Evolutionary conservation across 2,888 invertebrate genomes (phyloP).

Genomic region (Plagodis dolabraria): DNA sequence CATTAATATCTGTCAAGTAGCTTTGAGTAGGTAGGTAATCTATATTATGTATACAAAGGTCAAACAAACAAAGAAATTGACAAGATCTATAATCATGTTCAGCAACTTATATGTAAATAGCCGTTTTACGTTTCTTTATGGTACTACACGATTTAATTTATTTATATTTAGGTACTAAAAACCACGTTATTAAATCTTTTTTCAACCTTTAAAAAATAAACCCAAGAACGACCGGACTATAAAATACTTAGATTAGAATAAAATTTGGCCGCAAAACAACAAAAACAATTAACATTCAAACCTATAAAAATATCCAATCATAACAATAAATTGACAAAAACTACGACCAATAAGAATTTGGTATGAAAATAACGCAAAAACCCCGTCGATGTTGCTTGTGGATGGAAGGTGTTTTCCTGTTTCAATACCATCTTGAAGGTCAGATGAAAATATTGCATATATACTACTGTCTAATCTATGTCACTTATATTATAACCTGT

Average conservation of each 20-base stretch:
- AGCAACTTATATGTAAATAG: no score
- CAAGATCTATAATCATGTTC: no score
- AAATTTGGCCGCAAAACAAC: background rate
- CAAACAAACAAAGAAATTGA: no score
- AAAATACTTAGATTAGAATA: background rate
- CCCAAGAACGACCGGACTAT: background rate
- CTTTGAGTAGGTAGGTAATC: no score
- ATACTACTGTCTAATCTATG: background rate
- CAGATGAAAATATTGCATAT: background rate
- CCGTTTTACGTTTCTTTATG: no score
- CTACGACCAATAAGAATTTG: background rate
- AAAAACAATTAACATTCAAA: background rate
- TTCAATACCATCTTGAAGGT: slow-evolving; percentile 27
- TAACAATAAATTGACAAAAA: slow-evolving; percentile 18
- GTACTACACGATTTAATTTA: no score
- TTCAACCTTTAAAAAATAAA: background rate
- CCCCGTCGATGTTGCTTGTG: background rate
- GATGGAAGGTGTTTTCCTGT: slow-evolving; percentile 8
- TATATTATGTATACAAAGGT: no score
- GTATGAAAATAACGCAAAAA: slow-evolving; percentile 8
- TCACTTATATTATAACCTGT: background rate
- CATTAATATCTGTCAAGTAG: no score
- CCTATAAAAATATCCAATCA: slow-evolving; percentile 8
- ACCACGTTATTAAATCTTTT: background rate
- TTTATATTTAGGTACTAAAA: no score